Evolutionary conservation across 2,888 invertebrate species (phyloP).

Genomic region (Netelia melanura): DNA sequence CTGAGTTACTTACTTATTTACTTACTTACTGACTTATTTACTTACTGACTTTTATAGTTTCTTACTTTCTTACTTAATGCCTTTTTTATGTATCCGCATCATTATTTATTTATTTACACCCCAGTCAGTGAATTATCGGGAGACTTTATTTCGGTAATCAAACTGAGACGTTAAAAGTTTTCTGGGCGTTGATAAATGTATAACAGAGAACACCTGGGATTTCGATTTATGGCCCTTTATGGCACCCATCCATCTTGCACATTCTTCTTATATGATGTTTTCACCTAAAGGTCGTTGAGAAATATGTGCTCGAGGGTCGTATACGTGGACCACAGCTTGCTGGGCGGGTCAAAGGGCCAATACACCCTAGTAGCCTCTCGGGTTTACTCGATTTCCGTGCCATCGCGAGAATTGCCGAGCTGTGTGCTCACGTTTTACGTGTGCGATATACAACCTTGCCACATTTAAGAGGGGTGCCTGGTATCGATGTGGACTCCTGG

Average conservation of each 20-base stretch:
- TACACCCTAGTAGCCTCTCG: neutral
- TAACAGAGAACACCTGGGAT: neutral
- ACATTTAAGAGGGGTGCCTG: neutral
- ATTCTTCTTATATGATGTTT: neutral
- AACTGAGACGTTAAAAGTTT: too few relatives aligned
- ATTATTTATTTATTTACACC: too few relatives aligned
- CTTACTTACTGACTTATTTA: too few relatives aligned
- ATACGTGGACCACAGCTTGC: neutral
- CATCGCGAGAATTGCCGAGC: neutral
- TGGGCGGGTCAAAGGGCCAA: neutral
- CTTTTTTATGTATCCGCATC: too few relatives aligned
- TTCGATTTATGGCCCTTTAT: neutral
- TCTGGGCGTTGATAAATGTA: too few relatives aligned
- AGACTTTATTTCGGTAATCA: too few relatives aligned
- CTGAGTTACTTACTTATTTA: too few relatives aligned
- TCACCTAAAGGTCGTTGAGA: neutral
- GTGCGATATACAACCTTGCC: neutral
- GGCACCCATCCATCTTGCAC: neutral
- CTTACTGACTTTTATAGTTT: too few relatives aligned
- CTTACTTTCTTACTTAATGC: too few relatives aligned
- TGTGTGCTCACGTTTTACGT: neutral
- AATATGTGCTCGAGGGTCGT: neutral
- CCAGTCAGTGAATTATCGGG: too few relatives aligned
- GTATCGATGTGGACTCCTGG: neutral
- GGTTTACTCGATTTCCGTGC: neutral